These are phyloP conservation scores for Tenthredo amoena DNA, from an alignment of 2,888 invertebrate genomes.

Conservation along the genomic window DNA sequence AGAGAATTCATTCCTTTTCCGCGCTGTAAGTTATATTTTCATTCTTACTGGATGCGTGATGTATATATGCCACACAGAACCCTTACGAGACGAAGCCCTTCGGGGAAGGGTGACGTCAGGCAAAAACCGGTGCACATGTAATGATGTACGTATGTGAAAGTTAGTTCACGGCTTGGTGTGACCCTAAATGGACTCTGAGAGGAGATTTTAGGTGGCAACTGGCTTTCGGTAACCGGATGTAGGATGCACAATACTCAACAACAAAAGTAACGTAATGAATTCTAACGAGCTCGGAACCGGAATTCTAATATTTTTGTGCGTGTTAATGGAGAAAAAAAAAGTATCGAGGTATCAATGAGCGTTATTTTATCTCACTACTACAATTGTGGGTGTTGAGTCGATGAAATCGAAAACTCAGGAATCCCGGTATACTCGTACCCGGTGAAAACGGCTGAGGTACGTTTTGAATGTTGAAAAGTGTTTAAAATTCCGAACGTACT, in stretches of 20 bases:
- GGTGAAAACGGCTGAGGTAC: constrained; percentile 53
- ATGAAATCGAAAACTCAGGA: constrained; percentile 51
- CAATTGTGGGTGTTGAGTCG: constrained; percentile 3
- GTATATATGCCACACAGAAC: constrained; percentile 18
- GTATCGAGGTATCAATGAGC: background rate
- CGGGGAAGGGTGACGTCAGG: constrained; percentile 35
- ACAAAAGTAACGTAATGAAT: background rate
- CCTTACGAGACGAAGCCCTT: constrained; percentile 33
- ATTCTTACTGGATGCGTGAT: background rate
- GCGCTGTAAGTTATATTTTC: background rate
- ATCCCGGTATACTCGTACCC: background rate
- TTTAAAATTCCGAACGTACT: constrained; percentile 54
- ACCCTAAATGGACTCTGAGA: background rate
- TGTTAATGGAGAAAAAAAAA: background rate
- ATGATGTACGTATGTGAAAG: background rate
- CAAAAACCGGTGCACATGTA: constrained; percentile 39
- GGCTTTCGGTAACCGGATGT: background rate
- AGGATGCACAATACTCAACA: background rate
- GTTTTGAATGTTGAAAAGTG: constrained; percentile 59
- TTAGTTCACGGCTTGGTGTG: background rate
- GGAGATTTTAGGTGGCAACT: background rate
- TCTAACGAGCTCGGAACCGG: background rate
- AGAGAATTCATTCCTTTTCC: background rate
- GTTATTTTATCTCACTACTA: background rate
- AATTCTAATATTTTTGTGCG: background rate